Base-by-base conservation (phyloP, 2,888 invertebrate genomes). In the Heliconius cydno region DNA sequence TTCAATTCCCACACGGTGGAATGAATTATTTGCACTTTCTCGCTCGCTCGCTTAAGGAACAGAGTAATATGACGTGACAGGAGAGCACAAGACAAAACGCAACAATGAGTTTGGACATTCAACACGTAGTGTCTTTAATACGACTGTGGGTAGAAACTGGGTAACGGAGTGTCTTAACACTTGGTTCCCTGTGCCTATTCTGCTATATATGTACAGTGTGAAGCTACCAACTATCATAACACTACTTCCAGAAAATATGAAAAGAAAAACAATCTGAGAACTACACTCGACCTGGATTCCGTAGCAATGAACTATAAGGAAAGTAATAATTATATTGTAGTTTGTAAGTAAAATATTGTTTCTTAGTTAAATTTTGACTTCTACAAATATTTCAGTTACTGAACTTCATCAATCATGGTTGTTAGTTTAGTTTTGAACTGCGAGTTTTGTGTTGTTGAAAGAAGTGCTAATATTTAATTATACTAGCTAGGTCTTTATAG, bases 381-480 rank as follows among this genome's bases (percentile, higher is more conserved):
- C 60, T 63, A 60, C 34, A 63, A 60, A 63, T 74, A 28, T 74
- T 74, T 74, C 10, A 74, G 38, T 74, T 74, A 2, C 25, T 3
- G 13, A 65, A 74, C 63, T 74, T 63, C 60, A 74, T 65, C 63
- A 63, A 74, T 74, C 74, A 74, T 60, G 28, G 74, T 74, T 73
- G 52, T 57, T 74, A 25, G n/a, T 72, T 72, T 30, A 57, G 57
- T 52, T 28, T 22, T 57, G 22, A 72, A 57, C 52, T 52, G 30
- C 7, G 13, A 72, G 4, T 72, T 30, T 15, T n/a, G 19, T 72
- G 30, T 22, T 22, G 4, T 30, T 72, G 2, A 30, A 57, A 57
- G 10, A 65, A 65, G n/a, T n/a, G 60, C 3, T 12, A n/a, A 60
- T 22, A 19, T 52, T 52, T 52, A 19, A 22, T 22, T 19, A 52